Evolutionary conservation across 2,888 invertebrate genomes (phyloP), one percentile per base, ranked within the genome.

Genomic region (Drosophila pseudotakahashii): DNA sequence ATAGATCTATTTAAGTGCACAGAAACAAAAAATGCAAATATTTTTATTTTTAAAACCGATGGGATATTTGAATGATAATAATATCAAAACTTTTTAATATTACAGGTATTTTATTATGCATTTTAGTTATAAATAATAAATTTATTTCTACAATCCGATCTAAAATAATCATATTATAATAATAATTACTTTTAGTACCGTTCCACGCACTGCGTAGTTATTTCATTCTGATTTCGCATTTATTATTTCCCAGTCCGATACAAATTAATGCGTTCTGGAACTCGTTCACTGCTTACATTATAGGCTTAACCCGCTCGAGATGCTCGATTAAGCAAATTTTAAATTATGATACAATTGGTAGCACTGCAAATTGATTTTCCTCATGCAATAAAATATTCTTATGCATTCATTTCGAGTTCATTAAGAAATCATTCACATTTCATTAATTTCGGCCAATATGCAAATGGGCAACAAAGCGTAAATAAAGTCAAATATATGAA

Each of bases 381-480:
- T 47, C 69, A 19, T 50, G 9, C 48, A 51, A 71, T 71, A 59
- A 71, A 71, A 71, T 71, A 51, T 34, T 44, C 44, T 50, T 50
- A 44, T 45, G 72, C 60, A 71, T 71, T 61, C 47, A 57, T 63
- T 63, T 64, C 13, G 41, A 36, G 62, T 60, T 72, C 72, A 67
- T 73, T 73, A 75, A 73, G 61, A 75, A 69, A 57, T 60, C 75
- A 60, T 75, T 75, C 75, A 75, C 73, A 61, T 47, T 53, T 10
- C 45, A 66, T 75, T 75, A 51, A 75, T 60, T 74, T 68, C 41
- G 59, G 41, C 34, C 36, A 63, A 63, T 55, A 73, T 75, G 75
- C 75, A 68, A 60, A 74, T 55, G 34, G 13, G 16, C 13, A 5
- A 37, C 23, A 26, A 32, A 53, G 37, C 32, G 69, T 26, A 34